Conservation (phyloP, 2,113 vertebrate genomes). For the Corvus cornix region DNA sequence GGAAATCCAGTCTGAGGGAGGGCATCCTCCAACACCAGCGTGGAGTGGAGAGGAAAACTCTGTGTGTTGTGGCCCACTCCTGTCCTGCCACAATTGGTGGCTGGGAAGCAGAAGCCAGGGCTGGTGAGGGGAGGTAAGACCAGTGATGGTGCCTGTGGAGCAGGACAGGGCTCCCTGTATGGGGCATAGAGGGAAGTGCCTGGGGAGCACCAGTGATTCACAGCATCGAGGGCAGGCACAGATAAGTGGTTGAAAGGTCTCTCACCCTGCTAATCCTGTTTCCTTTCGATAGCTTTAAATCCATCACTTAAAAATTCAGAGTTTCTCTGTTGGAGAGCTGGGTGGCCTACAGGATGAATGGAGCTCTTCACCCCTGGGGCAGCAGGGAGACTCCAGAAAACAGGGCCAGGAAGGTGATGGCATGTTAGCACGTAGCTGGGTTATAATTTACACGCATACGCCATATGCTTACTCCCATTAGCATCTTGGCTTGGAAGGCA, state of each 20-base stretch:
- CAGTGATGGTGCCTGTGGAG: background rate
- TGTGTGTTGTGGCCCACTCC: background rate
- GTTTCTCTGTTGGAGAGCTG: conserved; percentile 53
- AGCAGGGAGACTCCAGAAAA: conserved; percentile 25
- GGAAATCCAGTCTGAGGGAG: background rate
- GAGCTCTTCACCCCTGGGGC: conserved; percentile 50
- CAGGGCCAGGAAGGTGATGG: conserved; percentile 46
- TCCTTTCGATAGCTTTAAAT: conserved; percentile 68
- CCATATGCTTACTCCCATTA: conserved; percentile 40
- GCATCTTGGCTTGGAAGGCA: background rate
- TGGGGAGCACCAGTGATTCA: conserved; percentile 1
- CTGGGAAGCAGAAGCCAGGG: background rate
- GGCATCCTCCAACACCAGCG: background rate
- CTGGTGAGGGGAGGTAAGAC: background rate
- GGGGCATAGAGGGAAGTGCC: background rate
- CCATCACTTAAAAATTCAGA: conserved; percentile 69
- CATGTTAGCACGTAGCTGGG: conserved; percentile 47
- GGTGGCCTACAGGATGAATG: conserved; percentile 69
- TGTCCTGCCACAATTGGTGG: background rate
- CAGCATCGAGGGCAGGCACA: background rate
- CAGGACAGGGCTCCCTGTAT: background rate
- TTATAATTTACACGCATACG: conserved; percentile 13
- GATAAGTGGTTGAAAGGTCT: conserved; percentile 67
- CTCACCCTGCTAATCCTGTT: conserved; percentile 52
- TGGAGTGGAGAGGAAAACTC: background rate